phyloP scores from a whole-genome alignment of 2,113 vertebrate genomes.

The Tetrao urogallus region DNA sequence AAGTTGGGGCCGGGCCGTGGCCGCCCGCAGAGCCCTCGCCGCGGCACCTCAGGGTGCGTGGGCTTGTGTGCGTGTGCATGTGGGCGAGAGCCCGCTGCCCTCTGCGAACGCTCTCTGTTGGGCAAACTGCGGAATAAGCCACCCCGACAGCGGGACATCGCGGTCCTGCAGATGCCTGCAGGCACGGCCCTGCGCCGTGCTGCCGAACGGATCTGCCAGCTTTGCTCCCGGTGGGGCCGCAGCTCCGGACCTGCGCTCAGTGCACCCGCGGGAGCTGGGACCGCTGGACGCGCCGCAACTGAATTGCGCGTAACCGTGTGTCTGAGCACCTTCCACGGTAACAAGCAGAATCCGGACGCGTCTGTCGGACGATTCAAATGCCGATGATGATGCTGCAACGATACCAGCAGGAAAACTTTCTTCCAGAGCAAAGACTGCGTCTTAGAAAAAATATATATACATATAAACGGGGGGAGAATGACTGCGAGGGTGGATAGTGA shows the following conservation, averaged over 20 bases:
- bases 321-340: neutral
- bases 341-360: neutral
- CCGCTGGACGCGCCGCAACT: neutral
- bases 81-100: neutral
- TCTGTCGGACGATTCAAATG: neutral
- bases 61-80: neutral
- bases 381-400: neutral
- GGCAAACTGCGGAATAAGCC: neutral
- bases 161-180: accelerated
- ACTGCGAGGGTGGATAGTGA: no score
- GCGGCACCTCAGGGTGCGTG: neutral
- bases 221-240: neutral
- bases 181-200: no score
- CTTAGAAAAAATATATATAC: neutral
- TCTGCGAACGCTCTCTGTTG: neutral
- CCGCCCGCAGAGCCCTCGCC: no score
- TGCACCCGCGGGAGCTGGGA: no score
- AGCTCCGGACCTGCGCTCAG: no score
- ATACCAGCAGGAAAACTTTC: neutral
- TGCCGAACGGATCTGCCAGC: neutral
- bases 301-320: accelerated
- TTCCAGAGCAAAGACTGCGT: neutral
- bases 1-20: neutral
- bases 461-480: no score
- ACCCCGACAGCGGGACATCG: neutral